These are phyloP conservation scores for Coenonympha glycerion DNA, from an alignment of 2,888 invertebrate genomes.

Conservation along the genomic window DNA sequence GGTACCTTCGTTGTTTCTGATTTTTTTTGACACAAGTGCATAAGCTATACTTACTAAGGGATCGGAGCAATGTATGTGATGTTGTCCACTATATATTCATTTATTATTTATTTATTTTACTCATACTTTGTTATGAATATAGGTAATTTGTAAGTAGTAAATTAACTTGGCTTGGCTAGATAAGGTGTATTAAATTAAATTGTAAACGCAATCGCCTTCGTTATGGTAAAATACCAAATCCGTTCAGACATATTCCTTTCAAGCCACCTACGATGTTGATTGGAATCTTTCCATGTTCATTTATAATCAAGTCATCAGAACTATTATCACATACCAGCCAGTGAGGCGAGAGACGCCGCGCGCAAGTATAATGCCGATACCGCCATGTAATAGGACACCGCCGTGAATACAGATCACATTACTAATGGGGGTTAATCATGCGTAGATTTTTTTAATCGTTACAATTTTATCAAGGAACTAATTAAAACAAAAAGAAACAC, in stretches of 20 bases:
- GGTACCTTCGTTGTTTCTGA: too few species aligned
- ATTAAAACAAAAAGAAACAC: not conserved
- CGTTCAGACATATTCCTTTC: not conserved
- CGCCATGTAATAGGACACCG: slow-evolving; percentile 40
- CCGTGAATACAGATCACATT: slow-evolving; percentile 26
- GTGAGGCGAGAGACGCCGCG: slow-evolving; percentile 20
- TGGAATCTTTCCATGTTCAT: slow-evolving; percentile 6
- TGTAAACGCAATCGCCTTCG: too few species aligned
- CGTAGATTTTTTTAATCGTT: slow-evolving; percentile 21
- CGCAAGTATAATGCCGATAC: slow-evolving; percentile 39
- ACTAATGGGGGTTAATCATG: slow-evolving; percentile 30
- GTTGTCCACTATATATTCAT: too few species aligned
- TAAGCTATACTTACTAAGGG: too few species aligned
- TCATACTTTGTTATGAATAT: too few species aligned
- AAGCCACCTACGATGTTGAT: slow-evolving; percentile 9
- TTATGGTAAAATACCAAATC: not conserved
- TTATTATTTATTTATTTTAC: too few species aligned
- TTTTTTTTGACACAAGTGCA: too few species aligned
- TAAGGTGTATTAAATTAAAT: too few species aligned
- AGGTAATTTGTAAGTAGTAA: too few species aligned
- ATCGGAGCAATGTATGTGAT: too few species aligned
- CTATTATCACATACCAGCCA: slow-evolving; percentile 11
- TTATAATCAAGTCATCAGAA: slow-evolving; percentile 22
- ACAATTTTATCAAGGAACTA: not conserved
- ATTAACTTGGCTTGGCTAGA: too few species aligned